phyloP scores from a whole-genome alignment of 2,113 vertebrate species.

The Hippopotamus amphibius region DNA sequence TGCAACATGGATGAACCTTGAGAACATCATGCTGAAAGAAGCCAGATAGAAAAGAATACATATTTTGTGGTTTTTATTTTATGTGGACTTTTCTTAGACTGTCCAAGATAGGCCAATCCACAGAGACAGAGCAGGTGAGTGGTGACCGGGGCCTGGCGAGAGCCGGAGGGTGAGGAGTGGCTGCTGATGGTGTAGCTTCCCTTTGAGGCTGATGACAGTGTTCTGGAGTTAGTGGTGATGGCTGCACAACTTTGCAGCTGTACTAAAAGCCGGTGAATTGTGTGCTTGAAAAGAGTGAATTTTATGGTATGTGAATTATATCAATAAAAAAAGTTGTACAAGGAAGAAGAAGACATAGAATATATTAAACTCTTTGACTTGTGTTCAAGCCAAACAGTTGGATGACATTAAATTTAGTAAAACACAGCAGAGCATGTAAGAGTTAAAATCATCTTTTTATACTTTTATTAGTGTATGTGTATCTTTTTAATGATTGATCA shows the following conservation, averaged over 20 bases:
- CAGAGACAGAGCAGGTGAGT: neutral
- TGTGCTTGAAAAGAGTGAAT: neutral
- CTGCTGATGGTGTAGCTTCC: neutral
- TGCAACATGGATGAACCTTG: neutral
- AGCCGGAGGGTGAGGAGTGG: neutral
- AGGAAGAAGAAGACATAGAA: neutral
- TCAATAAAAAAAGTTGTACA: neutral
- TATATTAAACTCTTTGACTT: slow-evolving; percentile 28
- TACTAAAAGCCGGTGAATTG: neutral
- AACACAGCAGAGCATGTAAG: neutral
- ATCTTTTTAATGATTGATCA: slow-evolving; percentile 64
- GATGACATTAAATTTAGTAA: slow-evolving; percentile 39
- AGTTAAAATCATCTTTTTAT: slow-evolving; percentile 45
- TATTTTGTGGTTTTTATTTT: neutral
- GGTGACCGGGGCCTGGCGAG: neutral
- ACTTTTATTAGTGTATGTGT: slow-evolving; percentile 22
- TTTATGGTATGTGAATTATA: neutral
- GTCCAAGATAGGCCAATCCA: neutral
- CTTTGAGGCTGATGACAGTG: neutral
- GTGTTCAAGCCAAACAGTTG: neutral
- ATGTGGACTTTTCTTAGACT: slow-evolving; percentile 6
- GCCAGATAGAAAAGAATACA: neutral
- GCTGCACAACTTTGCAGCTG: neutral
- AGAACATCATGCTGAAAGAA: neutral
- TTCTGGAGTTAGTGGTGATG: slow-evolving; percentile 13